Evolutionary conservation across 2,113 vertebrate genomes (phyloP).

Genomic region (Nothocercus julius): DNA sequence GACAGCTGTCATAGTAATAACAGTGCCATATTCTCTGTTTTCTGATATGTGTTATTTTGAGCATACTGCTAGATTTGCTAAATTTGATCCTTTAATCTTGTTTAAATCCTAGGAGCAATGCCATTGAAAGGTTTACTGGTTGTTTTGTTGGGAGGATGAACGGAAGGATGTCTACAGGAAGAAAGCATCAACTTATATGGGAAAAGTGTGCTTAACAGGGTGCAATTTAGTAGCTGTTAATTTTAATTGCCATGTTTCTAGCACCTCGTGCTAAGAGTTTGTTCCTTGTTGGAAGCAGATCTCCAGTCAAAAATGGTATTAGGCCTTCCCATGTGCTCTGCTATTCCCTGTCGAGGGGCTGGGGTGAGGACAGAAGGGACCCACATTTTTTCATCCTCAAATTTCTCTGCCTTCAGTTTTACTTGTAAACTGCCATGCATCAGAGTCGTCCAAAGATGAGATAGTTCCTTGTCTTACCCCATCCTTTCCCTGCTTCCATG

Average conservation of each 20-base stretch:
- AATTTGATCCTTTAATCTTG: conserved; percentile 61
- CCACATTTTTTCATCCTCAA: background rate
- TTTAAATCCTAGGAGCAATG: conserved; percentile 41
- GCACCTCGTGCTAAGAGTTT: background rate
- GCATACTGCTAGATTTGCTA: conserved; percentile 39
- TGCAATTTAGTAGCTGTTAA: conserved; percentile 12
- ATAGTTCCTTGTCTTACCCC: background rate
- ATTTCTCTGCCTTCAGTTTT: background rate
- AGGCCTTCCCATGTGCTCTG: background rate
- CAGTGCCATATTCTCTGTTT: conserved; percentile 61
- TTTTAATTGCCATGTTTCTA: background rate
- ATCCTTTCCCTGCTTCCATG: background rate
- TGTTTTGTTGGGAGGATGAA: conserved; percentile 35
- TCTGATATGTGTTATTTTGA: conserved; percentile 63
- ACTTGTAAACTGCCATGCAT: background rate
- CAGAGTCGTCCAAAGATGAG: background rate
- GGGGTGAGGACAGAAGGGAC: background rate
- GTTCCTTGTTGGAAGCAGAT: background rate
- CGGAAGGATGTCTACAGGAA: conserved; percentile 37
- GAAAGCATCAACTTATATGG: conserved; percentile 10
- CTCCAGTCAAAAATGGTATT: background rate
- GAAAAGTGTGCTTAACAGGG: background rate
- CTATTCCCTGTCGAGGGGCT: background rate
- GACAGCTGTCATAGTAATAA: conserved; percentile 53
- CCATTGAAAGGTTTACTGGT: background rate